Evolutionary conservation across 2,113 vertebrate genomes (phyloP).

Genomic region (Microtus oregoni): DNA sequence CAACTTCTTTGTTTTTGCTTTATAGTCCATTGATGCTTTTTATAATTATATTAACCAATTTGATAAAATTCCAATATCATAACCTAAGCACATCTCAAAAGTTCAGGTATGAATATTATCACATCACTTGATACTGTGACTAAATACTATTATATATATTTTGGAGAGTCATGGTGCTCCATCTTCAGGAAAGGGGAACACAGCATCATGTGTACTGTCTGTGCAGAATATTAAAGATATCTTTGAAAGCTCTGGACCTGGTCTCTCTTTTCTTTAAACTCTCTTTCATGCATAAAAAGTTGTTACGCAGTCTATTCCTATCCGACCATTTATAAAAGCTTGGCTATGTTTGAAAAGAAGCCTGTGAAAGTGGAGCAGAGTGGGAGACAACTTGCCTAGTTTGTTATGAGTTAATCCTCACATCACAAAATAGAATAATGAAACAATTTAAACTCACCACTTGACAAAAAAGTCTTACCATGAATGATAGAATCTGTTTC

Average conservation of each 20-base stretch:
- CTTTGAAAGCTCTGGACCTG: not conserved
- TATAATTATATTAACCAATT: not conserved
- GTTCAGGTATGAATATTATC: not conserved
- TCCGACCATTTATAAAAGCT: not conserved
- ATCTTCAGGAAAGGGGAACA: not conserved
- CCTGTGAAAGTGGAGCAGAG: not conserved
- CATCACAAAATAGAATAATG: not conserved
- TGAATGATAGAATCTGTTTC: not conserved
- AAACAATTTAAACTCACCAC: no score
- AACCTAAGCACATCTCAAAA: not conserved
- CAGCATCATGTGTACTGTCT: not conserved
- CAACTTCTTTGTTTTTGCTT: no score
- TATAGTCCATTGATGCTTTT: not conserved
- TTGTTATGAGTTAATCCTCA: not conserved
- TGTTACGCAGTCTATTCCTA: not conserved
- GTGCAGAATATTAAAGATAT: not conserved
- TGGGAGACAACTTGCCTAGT: not conserved
- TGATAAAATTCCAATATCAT: not conserved
- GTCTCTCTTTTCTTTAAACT: not conserved
- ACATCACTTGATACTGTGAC: not conserved
- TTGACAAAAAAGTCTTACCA: not conserved
- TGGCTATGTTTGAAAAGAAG: slow-evolving; percentile 17
- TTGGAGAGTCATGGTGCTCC: no score
- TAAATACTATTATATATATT: not conserved
- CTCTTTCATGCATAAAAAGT: not conserved